Conservation (phyloP, 2,797 vertebrate species). For the Phyllotis vaccarum region DNA sequence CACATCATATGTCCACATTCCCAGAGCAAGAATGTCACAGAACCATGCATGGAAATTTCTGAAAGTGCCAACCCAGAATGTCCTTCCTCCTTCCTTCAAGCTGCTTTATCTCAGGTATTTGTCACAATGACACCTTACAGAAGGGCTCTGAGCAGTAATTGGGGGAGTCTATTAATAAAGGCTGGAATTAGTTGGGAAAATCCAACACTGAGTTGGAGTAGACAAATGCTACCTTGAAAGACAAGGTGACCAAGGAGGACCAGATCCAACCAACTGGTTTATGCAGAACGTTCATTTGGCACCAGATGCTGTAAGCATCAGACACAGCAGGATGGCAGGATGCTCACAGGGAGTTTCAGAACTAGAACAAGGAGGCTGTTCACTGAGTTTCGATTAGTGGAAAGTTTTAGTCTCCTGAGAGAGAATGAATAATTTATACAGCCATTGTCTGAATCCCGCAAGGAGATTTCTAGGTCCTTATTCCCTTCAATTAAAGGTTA, state of each 20-base stretch:
- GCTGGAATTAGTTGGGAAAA: background rate
- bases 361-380: background rate
- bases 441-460: background rate
- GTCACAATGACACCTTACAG: background rate
- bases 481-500: constrained; percentile 29
- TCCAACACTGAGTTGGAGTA: background rate
- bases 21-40: background rate
- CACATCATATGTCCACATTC: background rate
- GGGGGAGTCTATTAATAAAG: background rate
- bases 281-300: background rate
- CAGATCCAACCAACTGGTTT: background rate
- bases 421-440: background rate
- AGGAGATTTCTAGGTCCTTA: background rate
- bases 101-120: background rate
- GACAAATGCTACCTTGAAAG: background rate
- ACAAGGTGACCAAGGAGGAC: background rate
- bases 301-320: background rate
- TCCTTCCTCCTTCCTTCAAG: background rate
- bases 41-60: background rate
- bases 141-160: background rate
- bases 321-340: background rate
- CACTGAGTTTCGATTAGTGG: background rate
- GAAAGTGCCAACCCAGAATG: background rate
- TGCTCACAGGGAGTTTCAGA: background rate
- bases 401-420: background rate